These are phyloP conservation scores for Acrocyrtus sp. DNA, from an alignment of 2,888 invertebrate species.

Conservation along the genomic window DNA sequence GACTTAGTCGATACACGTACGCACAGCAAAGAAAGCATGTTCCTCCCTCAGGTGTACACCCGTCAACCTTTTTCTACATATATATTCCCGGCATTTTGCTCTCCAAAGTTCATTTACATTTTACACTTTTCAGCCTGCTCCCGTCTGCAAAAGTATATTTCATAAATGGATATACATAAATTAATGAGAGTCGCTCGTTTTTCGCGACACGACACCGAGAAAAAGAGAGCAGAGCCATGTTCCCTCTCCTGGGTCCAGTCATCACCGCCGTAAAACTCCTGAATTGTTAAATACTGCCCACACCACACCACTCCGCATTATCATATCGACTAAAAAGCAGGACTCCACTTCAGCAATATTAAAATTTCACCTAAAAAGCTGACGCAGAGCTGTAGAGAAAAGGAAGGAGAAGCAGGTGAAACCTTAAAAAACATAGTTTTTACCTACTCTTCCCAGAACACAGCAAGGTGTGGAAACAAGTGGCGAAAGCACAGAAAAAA, in stretches of 20 bases:
- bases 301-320: too few species aligned
- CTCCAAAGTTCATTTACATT: constrained; percentile 19
- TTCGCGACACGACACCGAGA: neutral
- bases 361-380: too few species aligned
- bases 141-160: too few species aligned
- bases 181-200: too few species aligned
- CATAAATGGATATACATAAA: constrained; percentile 11
- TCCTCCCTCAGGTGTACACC: neutral
- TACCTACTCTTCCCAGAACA: too few species aligned
- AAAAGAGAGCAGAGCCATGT: too few species aligned
- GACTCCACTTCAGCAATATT: neutral
- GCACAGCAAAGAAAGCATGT: neutral
- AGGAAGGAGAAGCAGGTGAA: neutral
- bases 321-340: neutral
- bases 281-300: constrained; percentile 20
- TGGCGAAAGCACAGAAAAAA: too few species aligned
- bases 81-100: neutral
- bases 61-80: too few species aligned
- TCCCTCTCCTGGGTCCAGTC: neutral
- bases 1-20: neutral
- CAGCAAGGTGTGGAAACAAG: too few species aligned
- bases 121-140: constrained; percentile 12
- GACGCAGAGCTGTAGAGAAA: neutral
- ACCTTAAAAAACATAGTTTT: too few species aligned
- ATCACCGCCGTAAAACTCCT: constrained; percentile 15